A percentile compares a stretch with the other conserved stretches of the same genome.
phyloP scores from a whole-genome alignment of 2,888 invertebrate species.

The Callinectes sapidus region DNA sequence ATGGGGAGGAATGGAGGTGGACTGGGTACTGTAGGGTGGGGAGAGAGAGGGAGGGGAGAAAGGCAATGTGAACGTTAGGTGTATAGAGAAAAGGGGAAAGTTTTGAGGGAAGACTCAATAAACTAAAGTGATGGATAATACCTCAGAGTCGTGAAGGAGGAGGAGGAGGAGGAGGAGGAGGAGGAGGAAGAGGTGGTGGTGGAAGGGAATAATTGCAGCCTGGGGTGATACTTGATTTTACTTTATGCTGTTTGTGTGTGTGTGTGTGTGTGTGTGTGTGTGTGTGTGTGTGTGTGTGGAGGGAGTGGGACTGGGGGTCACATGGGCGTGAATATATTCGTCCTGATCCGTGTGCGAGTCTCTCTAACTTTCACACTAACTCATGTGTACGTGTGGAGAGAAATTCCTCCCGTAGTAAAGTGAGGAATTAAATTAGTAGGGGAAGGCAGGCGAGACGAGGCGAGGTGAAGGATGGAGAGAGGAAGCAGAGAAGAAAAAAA shows the following conservation, averaged over 20 bases:
- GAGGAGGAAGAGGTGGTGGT: no score
- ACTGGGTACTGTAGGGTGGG: no score
- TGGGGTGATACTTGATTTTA: neutral
- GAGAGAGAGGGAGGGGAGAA: neutral
- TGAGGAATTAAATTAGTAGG: constrained; percentile 25
- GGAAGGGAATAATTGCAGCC: neutral
- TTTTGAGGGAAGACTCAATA: neutral
- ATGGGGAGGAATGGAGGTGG: neutral
- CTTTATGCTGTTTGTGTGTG: constrained; percentile 9
- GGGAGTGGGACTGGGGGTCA: neutral
- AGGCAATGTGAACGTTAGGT: neutral
- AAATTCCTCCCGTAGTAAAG: neutral
- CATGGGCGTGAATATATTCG: constrained; percentile 19
- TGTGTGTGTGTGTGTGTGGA: constrained; percentile 28
- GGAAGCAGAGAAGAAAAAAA: neutral
- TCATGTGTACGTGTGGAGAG: neutral
- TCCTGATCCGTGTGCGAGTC: constrained; percentile 11
- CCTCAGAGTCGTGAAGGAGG: neutral
- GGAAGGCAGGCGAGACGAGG: neutral
- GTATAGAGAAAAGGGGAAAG: constrained; percentile 1
- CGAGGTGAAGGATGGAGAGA: constrained; percentile 11
- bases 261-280: constrained; percentile 28
- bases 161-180: neutral
- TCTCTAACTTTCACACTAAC: constrained; percentile 20
- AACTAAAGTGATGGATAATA: neutral